phyloP scores from a whole-genome alignment of 2,113 vertebrate genomes.

The Poeciliopsis retropinna region DNA sequence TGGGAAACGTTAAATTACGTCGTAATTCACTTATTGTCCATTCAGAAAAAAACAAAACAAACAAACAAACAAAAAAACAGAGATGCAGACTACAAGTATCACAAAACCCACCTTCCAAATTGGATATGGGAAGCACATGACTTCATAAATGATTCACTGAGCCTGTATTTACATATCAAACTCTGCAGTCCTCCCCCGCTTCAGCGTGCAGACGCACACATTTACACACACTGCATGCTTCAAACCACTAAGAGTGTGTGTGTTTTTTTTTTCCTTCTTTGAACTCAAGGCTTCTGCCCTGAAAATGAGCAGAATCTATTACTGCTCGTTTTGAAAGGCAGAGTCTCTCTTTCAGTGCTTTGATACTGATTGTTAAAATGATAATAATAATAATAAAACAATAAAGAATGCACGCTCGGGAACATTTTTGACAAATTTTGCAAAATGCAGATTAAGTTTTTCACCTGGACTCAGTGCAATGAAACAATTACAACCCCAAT shows the following conservation, averaged over 20 bases:
- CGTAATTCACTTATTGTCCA: not conserved
- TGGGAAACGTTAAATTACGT: not conserved
- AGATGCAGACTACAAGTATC: not conserved
- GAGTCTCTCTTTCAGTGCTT: conserved; percentile 2
- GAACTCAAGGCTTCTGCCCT: conserved; percentile 59
- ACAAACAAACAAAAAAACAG: too few relatives aligned
- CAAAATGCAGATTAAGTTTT: not conserved
- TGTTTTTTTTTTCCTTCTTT: conserved; percentile 10
- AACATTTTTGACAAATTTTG: not conserved
- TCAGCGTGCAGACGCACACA: conserved; percentile 1
- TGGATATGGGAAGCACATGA: conserved; percentile 5
- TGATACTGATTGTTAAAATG: conserved; percentile 23
- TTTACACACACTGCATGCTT: conserved; percentile 10
- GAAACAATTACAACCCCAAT: not conserved
- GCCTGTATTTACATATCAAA: conserved; percentile 56
- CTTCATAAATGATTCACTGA: conserved; percentile 50
- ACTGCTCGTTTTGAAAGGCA: conserved; percentile 41
- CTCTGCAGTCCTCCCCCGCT: conserved; percentile 13
- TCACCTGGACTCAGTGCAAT: not conserved
- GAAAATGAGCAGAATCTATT: conserved; percentile 37
- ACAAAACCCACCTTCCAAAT: conserved; percentile 4
- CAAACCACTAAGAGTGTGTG: not conserved
- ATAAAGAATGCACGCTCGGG: not conserved
- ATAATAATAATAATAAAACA: not conserved
- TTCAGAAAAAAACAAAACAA: not conserved